A percentile compares a stretch with the other conserved stretches of the same genome.
phyloP scores from a whole-genome alignment of 2,888 invertebrate species.

The Eupithecia subfuscata region DNA sequence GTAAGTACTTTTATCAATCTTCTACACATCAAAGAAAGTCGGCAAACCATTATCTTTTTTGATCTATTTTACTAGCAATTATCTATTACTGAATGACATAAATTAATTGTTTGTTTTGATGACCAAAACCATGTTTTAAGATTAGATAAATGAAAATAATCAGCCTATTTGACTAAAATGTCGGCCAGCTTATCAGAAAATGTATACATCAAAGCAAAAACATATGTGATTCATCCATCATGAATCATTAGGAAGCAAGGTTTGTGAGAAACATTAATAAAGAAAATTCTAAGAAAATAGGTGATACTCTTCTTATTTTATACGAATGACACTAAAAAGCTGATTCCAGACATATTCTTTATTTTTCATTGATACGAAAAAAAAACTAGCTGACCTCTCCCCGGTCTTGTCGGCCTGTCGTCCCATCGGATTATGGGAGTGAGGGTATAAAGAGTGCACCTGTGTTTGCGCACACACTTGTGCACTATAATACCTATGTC shows the following conservation, averaged over 20 bases:
- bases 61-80: neutral
- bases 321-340: too few species aligned
- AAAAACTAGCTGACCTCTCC: too few species aligned
- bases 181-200: constrained; percentile 3
- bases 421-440: too few species aligned
- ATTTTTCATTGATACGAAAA: too few species aligned
- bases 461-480: too few species aligned
- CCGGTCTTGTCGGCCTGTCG: too few species aligned
- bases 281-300: neutral
- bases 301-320: neutral
- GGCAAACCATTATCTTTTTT: neutral
- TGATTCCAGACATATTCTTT: too few species aligned
- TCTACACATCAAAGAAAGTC: neutral
- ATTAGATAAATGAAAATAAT: constrained; percentile 1
- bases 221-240: neutral
- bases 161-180: neutral
- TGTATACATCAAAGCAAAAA: neutral
- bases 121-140: constrained; percentile 6
- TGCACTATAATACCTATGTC: too few species aligned
- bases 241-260: neutral
- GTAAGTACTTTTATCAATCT: constrained; percentile 3
- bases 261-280: neutral
- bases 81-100: neutral
- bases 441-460: too few species aligned
- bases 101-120: neutral